Conservation (phyloP, 1,140 invertebrate genomes). For the Sipha flava region DNA sequence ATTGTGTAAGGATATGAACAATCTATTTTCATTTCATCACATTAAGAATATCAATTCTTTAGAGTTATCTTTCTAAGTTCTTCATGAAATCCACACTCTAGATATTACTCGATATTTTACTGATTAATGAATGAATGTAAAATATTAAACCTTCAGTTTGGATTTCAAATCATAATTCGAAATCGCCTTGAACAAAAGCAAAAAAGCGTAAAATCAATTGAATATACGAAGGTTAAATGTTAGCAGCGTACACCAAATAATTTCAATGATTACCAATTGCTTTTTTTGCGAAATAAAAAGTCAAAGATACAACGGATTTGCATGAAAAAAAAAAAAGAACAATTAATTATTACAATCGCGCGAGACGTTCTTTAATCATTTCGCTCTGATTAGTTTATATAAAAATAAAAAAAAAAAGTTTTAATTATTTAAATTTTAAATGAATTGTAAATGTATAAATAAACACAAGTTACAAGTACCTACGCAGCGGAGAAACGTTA, state of each 20-base stretch:
- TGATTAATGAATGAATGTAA: background rate
- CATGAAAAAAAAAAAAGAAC: background rate
- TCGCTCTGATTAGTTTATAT: background rate
- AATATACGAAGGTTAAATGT: background rate
- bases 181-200: background rate
- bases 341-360: background rate
- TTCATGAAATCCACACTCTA: too few species aligned
- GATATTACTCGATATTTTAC: too few species aligned
- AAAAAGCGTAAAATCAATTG: background rate
- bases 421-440: slow-evolving; percentile 3
- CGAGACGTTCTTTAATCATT: background rate
- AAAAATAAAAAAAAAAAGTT: background rate
- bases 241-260: background rate
- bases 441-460: too few species aligned
- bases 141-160: background rate
- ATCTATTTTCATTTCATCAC: too few species aligned
- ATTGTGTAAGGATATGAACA: too few species aligned
- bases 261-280: background rate
- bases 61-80: too few species aligned
- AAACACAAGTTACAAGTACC: too few species aligned
- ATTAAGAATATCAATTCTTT: too few species aligned
- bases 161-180: background rate
- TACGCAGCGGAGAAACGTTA: background rate
- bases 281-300: too few species aligned
- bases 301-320: too few species aligned